phyloP scores from a whole-genome alignment of 2,113 vertebrate species.

The Sinocyclocheilus rhinocerous region DNA sequence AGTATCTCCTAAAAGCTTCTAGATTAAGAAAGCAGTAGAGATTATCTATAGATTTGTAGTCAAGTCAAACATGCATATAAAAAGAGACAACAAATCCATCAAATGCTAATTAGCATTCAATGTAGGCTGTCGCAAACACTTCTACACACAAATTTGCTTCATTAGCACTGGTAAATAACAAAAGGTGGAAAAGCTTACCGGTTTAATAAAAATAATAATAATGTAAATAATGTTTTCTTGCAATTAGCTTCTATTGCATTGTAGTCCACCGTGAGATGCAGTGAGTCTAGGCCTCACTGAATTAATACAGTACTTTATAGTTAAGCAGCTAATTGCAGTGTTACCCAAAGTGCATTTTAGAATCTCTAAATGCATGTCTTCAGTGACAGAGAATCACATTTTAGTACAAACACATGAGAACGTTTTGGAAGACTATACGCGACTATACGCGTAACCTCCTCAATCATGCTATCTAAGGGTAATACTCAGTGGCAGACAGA shows the following conservation, averaged over 20 bases:
- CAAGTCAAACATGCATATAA: not conserved
- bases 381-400: constrained; percentile 34
- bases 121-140: constrained; percentile 8
- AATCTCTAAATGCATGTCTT: constrained; percentile 11
- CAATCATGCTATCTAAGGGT: constrained; percentile 20
- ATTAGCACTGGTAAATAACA: not conserved
- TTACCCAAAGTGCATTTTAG: constrained; percentile 23
- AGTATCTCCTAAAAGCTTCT: constrained; percentile 9
- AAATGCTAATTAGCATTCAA: not conserved
- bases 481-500: constrained; percentile 41
- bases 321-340: constrained; percentile 22
- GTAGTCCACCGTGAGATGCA: not conserved
- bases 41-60: too few relatives aligned
- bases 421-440: constrained; percentile 42
- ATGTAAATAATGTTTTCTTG: not conserved
- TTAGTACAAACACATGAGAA: constrained; percentile 42
- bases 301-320: constrained; percentile 31
- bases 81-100: not conserved
- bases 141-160: not conserved
- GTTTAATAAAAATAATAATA: not conserved
- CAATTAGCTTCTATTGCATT: constrained; percentile 26
- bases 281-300: not conserved
- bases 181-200: too few relatives aligned
- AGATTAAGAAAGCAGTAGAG: not conserved
- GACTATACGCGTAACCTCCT: constrained; percentile 31